These are phyloP conservation scores for Oxytorus armatus DNA, from an alignment of 2,888 invertebrate species.

Conservation along the genomic window DNA sequence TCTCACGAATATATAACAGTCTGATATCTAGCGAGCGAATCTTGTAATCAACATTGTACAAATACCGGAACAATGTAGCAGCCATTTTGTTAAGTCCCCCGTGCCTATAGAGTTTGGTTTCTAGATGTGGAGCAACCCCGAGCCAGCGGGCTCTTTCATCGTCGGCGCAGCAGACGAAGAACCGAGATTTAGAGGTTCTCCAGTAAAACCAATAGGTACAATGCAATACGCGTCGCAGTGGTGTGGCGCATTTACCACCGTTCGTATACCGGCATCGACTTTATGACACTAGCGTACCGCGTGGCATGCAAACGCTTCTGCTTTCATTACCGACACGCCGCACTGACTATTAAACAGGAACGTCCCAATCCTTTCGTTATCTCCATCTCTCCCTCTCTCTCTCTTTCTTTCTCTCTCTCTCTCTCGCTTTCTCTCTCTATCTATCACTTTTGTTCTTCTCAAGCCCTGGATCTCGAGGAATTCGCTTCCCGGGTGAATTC, in stretches of 20 bases:
- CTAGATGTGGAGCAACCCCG: not conserved
- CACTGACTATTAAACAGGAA: slow-evolving; percentile 78
- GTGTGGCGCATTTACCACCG: slow-evolving; percentile 26
- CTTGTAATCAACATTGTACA: not conserved
- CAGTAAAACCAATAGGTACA: slow-evolving; percentile 10
- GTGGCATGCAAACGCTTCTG: slow-evolving; percentile 74
- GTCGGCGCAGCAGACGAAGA: not conserved
- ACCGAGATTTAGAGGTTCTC: not conserved
- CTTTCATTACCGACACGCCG: slow-evolving; percentile 74
- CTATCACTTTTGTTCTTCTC: not conserved
- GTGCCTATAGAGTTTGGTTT: not conserved
- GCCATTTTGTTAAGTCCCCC: not conserved
- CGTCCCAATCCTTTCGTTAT: slow-evolving; percentile 68
- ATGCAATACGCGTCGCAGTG: slow-evolving; percentile 20
- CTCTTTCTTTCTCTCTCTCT: not conserved
- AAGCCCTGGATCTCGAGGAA: slow-evolving; percentile 41
- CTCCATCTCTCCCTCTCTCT: slow-evolving; percentile 9
- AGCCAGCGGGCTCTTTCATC: not conserved
- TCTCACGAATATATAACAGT: not conserved
- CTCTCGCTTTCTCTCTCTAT: slow-evolving; percentile 14
- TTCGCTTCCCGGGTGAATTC: slow-evolving; percentile 46
- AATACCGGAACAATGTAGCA: not conserved
- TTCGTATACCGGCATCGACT: slow-evolving; percentile 69
- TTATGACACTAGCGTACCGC: slow-evolving; percentile 70
- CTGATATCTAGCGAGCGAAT: not conserved